These are phyloP conservation scores for Leptinotarsa juncta DNA, from an alignment of 2,888 invertebrate genomes.

Conservation along the genomic window DNA sequence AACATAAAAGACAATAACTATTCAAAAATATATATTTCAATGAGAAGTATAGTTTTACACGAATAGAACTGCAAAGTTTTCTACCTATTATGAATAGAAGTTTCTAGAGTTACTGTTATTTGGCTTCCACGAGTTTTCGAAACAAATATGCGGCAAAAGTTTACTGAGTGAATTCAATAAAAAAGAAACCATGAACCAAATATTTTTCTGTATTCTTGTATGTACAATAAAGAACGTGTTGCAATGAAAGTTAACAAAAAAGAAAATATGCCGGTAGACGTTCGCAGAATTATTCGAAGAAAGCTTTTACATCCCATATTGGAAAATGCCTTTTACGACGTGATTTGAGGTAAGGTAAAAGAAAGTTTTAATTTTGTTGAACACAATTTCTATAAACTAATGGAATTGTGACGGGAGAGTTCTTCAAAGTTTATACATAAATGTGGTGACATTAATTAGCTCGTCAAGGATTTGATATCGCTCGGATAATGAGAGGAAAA, in stretches of 20 bases:
- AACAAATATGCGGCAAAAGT: no score
- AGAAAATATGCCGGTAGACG: not conserved
- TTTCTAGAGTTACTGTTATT: no score
- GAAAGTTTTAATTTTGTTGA: constrained; percentile 6
- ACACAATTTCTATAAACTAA: not conserved
- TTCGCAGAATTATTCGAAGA: not conserved
- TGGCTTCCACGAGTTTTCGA: no score
- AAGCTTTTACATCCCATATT: not conserved
- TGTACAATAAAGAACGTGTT: not conserved
- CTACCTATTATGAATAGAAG: no score
- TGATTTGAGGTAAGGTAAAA: not conserved
- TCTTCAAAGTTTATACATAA: constrained; percentile 1
- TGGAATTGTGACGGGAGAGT: not conserved
- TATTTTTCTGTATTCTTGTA: no score
- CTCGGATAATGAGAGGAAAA: not conserved
- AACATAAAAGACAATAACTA: no score
- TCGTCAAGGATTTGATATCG: not conserved
- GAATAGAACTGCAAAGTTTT: no score
- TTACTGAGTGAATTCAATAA: no score
- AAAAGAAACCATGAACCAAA: no score
- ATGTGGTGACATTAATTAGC: constrained; percentile 4
- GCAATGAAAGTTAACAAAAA: not conserved
- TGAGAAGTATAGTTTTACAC: no score
- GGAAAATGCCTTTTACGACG: not conserved
- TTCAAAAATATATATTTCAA: no score